Base-by-base conservation (phyloP, 2,888 invertebrate species). In the Tenthredo notha region DNA sequence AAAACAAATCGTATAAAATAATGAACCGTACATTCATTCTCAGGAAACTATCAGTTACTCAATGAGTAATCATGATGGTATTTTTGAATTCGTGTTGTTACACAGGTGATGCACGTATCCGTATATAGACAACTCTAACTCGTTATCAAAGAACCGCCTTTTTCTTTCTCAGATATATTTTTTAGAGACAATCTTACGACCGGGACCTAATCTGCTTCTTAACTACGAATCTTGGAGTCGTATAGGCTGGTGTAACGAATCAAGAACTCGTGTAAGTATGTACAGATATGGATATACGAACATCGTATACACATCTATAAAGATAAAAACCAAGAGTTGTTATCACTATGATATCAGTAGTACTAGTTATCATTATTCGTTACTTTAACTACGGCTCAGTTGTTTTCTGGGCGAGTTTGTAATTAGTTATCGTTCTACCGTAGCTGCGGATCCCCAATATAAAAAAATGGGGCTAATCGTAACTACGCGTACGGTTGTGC, bases 301-400 rank as follows among this genome's bases (percentile, higher is more conserved):
- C 15, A 61, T n/a, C 70, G 21, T 58, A 15, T 21, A 75, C 72
- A 37, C 58, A 74, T 58, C 40, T 67, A 47, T 25, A 37, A 33
- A 83, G 83, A 83, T 65, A 83, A 67, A 61, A 83, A 33, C 43
- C 10, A 15, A 33, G 29, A 15, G 12, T 21, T 18, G 29, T 67
- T 70, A 83, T 82, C 83, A 67, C 18, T 6, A 75, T 86, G 89
- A 90, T 91, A 91, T 91, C 91, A 86, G 87, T 87, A 89, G 88
- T 33, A 89, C 84, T 15, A 86, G 88, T 90, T 91, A 91, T 91
- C 91, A 86, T 67, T 85, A 75, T 75, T 86, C 85, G 77, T 75
- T 84, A 25, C 43, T 21, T 65, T 82, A 83, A 86, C 85, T 83
- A 65, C 50, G 82, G 85, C 87, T 88, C 88, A 90, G 90, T 90